phyloP scores from a whole-genome alignment of 2,797 vertebrate species.

The Mastacembelus armatus region DNA sequence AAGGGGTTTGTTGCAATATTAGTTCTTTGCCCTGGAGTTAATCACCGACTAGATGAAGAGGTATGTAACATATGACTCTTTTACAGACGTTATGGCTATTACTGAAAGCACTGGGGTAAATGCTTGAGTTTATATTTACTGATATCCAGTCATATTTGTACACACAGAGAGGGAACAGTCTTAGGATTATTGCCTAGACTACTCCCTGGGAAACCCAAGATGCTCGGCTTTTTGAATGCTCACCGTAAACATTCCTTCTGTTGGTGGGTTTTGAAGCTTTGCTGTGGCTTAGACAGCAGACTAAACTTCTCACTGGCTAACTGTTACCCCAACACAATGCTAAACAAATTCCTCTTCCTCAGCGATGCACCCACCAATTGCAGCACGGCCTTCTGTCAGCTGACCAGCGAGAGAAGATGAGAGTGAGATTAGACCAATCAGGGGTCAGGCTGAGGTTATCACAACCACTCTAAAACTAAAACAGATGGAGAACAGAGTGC shows the following conservation, averaged over 20 bases:
- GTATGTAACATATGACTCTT: neutral
- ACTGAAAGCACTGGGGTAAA: slow-evolving; percentile 6
- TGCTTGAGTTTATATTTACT: slow-evolving; percentile 6
- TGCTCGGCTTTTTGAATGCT: slow-evolving; percentile 47
- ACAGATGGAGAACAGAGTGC: slow-evolving; percentile 81
- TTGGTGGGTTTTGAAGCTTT: slow-evolving; percentile 70
- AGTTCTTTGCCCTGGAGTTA: slow-evolving; percentile 4
- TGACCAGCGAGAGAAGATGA: slow-evolving; percentile 78
- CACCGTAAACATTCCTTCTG: slow-evolving; percentile 65
- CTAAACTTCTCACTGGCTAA: slow-evolving; percentile 75
- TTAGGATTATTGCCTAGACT: slow-evolving; percentile 24
- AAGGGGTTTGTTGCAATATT: neutral
- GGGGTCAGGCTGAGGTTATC: slow-evolving; percentile 84
- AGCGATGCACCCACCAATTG: slow-evolving; percentile 66
- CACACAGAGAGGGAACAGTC: slow-evolving; percentile 6
- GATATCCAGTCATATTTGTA: slow-evolving; percentile 14
- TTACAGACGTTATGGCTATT: neutral
- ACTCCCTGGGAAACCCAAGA: slow-evolving; percentile 49
- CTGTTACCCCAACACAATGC: slow-evolving; percentile 72
- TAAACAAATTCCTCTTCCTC: slow-evolving; percentile 74
- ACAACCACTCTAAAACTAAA: slow-evolving; percentile 84
- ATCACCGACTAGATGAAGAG: neutral
- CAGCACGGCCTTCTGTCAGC: slow-evolving; percentile 59
- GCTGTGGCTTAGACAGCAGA: slow-evolving; percentile 72
- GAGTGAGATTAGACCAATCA: slow-evolving; percentile 80